Evolutionary conservation across 1,140 invertebrate genomes (phyloP), one percentile per base, ranked within the genome.

Genomic region (Hyposmocoma kahamanoa): DNA sequence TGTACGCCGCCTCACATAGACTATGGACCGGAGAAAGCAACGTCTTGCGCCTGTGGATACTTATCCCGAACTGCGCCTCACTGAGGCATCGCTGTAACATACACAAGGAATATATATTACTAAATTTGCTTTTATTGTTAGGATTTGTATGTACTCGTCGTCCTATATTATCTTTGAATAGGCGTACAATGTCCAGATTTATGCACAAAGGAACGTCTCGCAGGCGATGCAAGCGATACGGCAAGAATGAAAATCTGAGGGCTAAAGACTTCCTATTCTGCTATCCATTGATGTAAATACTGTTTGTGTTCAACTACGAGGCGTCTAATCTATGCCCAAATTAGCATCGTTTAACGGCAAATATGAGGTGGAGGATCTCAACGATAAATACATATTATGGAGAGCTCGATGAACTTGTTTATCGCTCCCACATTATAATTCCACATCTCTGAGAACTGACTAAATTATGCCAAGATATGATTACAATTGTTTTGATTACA

Each of bases 1-100:
- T 15, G 44, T 34, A 34, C 47, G 18, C 13, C 22, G 18, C 11
- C 10, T 13, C 17, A 6, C 50, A 56, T 24, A 56, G 48, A 52
- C 26, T 39, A 19, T n/a, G 18, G 20, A 22, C 13, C 20, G 34
- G 36, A 47, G 45, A 47, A 47, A 47, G 45, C 36, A 34, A n/a
- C 32, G 32, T 10, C 2, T 6, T 30, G 8, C 15, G 18, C 32
- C 10, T 36, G 15, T 17, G 8, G 13, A 17, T 17, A n/a, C 32
- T 36, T 17, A 26, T 26, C 24, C 5, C 24, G 24, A 11, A 11
- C 0, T 1, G 43, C 19, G 26, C 34, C 43, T 32, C 2, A 34
- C 26, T 32, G 28, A 26, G 11, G 11, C 5, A 5, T 26, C 5
- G 11, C 5, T 5, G 24, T 26, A 26, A 5, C 32, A 36, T 8